A percentile compares a stretch with the other conserved stretches of the same genome.
These are phyloP conservation scores for Allygus modestus DNA, from an alignment of 2,888 invertebrate genomes.

Conservation along the genomic window DNA sequence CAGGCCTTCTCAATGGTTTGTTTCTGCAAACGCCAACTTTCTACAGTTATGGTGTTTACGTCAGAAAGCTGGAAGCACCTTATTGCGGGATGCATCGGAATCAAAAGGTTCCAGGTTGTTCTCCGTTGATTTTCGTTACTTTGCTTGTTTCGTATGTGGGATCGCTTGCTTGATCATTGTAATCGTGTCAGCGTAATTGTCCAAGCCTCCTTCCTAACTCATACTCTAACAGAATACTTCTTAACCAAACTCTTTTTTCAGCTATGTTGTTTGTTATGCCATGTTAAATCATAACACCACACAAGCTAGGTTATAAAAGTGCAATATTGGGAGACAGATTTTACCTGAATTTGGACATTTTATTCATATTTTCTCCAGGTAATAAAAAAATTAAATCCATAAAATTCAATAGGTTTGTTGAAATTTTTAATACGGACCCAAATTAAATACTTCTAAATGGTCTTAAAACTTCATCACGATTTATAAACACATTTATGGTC, in stretches of 20 bases:
- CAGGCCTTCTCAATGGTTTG: constrained; percentile 66
- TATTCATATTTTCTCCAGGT: too few species aligned
- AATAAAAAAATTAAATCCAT: too few species aligned
- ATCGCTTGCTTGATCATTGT: constrained; percentile 31
- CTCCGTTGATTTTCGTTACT: constrained; percentile 27
- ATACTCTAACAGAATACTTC: not conserved
- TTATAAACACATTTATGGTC: too few species aligned
- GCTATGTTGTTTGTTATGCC: too few species aligned
- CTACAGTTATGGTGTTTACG: constrained; percentile 63
- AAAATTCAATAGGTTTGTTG: too few species aligned
- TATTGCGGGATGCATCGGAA: constrained; percentile 62
- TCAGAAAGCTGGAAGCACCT: constrained; percentile 64
- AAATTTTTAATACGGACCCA: too few species aligned
- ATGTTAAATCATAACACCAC: too few species aligned
- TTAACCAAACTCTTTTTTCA: not conserved
- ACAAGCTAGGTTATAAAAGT: too few species aligned
- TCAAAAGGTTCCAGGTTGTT: constrained; percentile 67
- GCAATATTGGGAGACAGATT: too few species aligned
- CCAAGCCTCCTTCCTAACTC: constrained; percentile 1
- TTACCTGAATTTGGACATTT: too few species aligned
- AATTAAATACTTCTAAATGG: too few species aligned
- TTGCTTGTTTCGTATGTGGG: constrained; percentile 39
- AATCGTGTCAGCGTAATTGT: constrained; percentile 23
- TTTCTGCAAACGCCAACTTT: constrained; percentile 65
- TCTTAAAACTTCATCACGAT: too few species aligned